Base-by-base conservation (phyloP, 2,797 vertebrate genomes). In the Labeo calbasu region DNA sequence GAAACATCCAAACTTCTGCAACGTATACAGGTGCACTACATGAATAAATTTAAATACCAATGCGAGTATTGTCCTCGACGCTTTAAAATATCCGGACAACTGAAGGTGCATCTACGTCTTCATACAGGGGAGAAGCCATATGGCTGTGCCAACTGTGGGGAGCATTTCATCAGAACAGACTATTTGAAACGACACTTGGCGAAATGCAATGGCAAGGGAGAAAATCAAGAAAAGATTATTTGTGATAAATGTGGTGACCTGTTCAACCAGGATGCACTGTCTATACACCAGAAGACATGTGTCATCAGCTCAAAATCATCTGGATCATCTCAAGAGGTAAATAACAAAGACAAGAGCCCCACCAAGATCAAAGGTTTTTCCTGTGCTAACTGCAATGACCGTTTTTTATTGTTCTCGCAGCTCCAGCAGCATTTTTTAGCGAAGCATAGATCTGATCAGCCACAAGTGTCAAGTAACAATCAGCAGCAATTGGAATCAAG, bases 111-210 rank as follows among this genome's bases (percentile, higher is more conserved):
- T 87, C 90, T 36, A 21, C 93, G 93, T 48, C 89, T 95, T 53
- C 95, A 96, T 90, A 96, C 94, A 17, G 95, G 95, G 17, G 95
- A 96, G 85, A 94, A 88, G 79, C 95, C 95, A 32, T 95, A 86
- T 89, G 75, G 85, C 5, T 96, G 95, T 83, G 88, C 91, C 2
- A 77, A 85, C 63, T 96, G 95, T 89, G 93, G 93, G n/a, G 86
- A 93, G 82, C 89, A 88, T 86, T 96, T 95, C 71, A 94, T 95
- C 43, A 92, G 95, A 66, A 94, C 88, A 32, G 94, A 95, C 87
- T 95, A 96, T 89, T 72, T 96, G 66, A 69, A 91, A 70, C 93
- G 94, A 25, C 95, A 96, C 84, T 78, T 86, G 3, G 0, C 13
- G 7, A 96, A 93, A 86, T 96, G 95, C 87, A 71, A 50, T 13